Evolutionary conservation across 1,140 invertebrate species (phyloP), one percentile per base, ranked within the genome.

Genomic region (Oscheius sp.): DNA sequence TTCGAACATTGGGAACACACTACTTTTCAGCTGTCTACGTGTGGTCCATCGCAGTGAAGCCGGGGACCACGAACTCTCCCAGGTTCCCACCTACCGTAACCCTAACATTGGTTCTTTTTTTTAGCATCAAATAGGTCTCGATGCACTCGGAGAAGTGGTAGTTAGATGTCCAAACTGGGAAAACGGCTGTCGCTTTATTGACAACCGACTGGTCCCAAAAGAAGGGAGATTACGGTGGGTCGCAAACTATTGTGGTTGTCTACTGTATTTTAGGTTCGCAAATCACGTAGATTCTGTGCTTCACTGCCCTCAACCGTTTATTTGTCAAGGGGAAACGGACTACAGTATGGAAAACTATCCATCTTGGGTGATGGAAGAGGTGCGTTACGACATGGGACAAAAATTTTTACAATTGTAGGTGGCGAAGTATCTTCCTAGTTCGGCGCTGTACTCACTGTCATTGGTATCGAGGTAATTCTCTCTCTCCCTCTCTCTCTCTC

Each of bases 141-240:
- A 63, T n/a, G 7, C 15, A 13, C 26, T 36, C 18, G 32, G 18
- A 7, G 15, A 36, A 26, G 7, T 63, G 36, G n/a, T 1, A 10
- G 32, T 63, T 13, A 63, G 61, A n/a, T 63, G 61, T 63, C 61
- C 61, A 13, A 63, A 63, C 61, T 63, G 32, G 32, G 61, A 36
- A n/a, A 10, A 32, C 10, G 61, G 61, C 0, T 63, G 61, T 34
- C 28, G 26, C 23, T 63, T 32, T 32, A n/a, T 29, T 26, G 29
- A 26, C 13, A 63, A 32, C 23, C 15, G 61, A 34, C 36, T 34
- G 32, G 20, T 13, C 7, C 61, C 61, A 26, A 26, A 13, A 13
- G 32, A 63, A 26, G 61, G 61, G 32, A 10, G 18, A 26, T 10
- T 63, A n/a, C n/a, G n/a, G n/a, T n/a, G n/a, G n/a, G n/a, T n/a